Evolutionary conservation across 2,113 vertebrate genomes (phyloP), one percentile per base, ranked within the genome.

Genomic region (Caloenas nicobarica): DNA sequence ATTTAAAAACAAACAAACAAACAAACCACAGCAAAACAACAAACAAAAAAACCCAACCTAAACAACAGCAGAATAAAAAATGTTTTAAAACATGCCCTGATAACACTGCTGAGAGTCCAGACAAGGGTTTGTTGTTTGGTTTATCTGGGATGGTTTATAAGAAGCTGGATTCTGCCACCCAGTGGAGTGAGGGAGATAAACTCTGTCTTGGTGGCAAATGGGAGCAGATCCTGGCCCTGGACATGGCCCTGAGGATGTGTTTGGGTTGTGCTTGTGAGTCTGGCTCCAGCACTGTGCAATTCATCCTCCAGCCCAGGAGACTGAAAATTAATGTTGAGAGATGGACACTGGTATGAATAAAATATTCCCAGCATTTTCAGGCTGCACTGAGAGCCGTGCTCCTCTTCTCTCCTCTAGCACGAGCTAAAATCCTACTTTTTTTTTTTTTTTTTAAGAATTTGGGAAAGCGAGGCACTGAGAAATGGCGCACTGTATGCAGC

Each of bases 121-220:
- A 56, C 15, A 70, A 83, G 3, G 13, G 13, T 36, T 64, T 86
- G 50, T 50, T 78, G 60, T 86, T 91, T 73, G 80, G 16, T 33
- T 86, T 54, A 14, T 58, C 38, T 56, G 36, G 77, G 50, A 76
- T 33, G 54, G 29, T 57, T 91, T 76, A 9, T 50, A 89, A 82
- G 74, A 81, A 95, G 91, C 44, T 3, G 2, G 44, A 94, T 82
- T 89, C 87, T 93, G 96, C 94, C 94, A 97, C 87, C 96, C 89
- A 87, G 94, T 87, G 96, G 95, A 87, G 82, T 12, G 61, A 72
- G 28, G 28, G 44, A 72, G 73, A 89, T 50, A 64, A 85, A 93
- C 33, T 5, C 81, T 80, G 38, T 64, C 42, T 85, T 70, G 29
- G 42, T 8, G 50, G 70, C 50, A 54, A 94, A 72, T 13, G 31